Evolutionary conservation across 2,113 vertebrate genomes (phyloP), one percentile per base, ranked within the genome.

Genomic region (Anseranas semipalmata): DNA sequence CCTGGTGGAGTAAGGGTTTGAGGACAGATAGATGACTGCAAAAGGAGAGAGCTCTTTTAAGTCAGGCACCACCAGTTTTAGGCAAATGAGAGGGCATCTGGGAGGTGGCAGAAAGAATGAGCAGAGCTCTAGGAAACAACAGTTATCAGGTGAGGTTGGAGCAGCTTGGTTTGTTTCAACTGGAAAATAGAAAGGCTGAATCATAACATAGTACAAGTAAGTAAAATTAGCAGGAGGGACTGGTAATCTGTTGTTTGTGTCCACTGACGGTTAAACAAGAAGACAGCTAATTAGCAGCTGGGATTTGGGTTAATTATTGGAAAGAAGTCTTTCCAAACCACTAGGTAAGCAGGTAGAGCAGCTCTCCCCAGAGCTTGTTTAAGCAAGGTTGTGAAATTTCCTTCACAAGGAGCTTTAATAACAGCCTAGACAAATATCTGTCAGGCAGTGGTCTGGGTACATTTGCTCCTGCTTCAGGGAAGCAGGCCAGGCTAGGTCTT

Each of bases 261-360:
- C 71, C 87, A 87, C 75, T 79, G 89, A 97, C 81, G 87, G 89
- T 96, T 95, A 95, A 95, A 81, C 5, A 78, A 94, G 74, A 89
- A 91, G 82, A 94, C 19, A 71, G 74, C 41, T 90, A 89, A 94
- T 85, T 93, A 94, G 85, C 93, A 84, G 87, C 63, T 52, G 82
- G 75, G 59, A 90, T 95, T 95, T 89, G 46, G 78, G 92, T 95
- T 93, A 96, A 95, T 95, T 96, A 96, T 96, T 95, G 96, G 85
- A 91, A 94, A 95, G 65, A 82, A 94, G 62, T 60, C 63, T 96
- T 97, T 96, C 91, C 92, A 96, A 96, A 95, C 96, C 95, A 96
- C 92, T 62, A 83, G 91, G 91, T 80, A 85, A 91, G 91, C 96
- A 96, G 95, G 95, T 96, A 96, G 55, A 71, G 46, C 94, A 93